phyloP scores from a whole-genome alignment of 2,888 invertebrate species.

The Dysmachus trigonus region DNA sequence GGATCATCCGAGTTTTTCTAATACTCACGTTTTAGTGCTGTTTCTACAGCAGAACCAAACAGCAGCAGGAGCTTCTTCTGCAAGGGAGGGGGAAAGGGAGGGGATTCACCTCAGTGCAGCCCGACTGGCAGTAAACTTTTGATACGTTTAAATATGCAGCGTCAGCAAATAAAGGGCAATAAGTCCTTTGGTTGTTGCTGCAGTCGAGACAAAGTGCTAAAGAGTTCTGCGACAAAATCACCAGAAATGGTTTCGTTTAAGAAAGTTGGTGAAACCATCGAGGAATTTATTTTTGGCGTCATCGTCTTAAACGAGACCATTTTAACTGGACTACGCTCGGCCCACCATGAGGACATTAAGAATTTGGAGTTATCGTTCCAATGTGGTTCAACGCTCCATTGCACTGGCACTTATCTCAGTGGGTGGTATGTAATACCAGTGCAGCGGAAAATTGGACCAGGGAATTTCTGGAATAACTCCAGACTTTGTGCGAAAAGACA shows the following conservation, averaged over 20 bases:
- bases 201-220: background rate
- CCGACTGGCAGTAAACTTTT: background rate
- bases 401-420: background rate
- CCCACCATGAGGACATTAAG: background rate
- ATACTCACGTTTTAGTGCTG: background rate
- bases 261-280: background rate
- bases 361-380: background rate
- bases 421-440: background rate
- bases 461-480: background rate
- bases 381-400: background rate
- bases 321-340: background rate
- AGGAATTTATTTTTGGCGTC: background rate
- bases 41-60: background rate
- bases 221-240: background rate
- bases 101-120: background rate
- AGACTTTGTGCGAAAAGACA: background rate
- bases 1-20: background rate
- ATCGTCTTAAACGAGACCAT: background rate
- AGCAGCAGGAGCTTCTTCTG: background rate
- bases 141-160: background rate
- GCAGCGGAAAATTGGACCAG: background rate
- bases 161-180: background rate
- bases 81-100: too few relatives aligned
- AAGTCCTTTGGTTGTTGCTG: background rate
- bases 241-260: background rate